Evolutionary conservation across 2,797 vertebrate genomes (phyloP).

Genomic region (Acrossocheilus fasciatus): DNA sequence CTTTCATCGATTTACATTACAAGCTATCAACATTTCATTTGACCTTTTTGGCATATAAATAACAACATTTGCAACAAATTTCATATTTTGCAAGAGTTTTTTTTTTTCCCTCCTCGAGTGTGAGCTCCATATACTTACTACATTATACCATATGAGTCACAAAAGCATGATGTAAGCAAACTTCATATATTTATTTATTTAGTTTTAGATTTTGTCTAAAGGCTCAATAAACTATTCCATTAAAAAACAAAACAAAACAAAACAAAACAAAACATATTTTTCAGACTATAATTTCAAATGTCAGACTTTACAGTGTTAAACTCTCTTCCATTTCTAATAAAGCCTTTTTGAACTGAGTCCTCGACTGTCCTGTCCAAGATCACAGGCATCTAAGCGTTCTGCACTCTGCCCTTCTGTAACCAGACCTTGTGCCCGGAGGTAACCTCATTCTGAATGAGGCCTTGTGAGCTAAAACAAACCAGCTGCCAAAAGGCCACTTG

Average conservation of each 20-base stretch:
- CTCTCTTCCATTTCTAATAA: neutral
- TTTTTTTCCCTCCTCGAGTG: neutral
- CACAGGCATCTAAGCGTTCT: slow-evolving; percentile 41
- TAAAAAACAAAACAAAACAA: neutral
- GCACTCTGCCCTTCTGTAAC: slow-evolving; percentile 66
- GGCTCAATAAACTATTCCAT: neutral
- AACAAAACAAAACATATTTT: neutral
- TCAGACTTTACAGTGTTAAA: neutral
- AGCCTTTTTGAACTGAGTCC: slow-evolving; percentile 5
- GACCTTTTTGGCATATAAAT: neutral
- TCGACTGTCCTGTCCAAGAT: slow-evolving; percentile 53
- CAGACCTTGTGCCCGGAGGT: slow-evolving; percentile 43
- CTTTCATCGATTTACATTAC: neutral
- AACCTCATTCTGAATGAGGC: slow-evolving; percentile 48
- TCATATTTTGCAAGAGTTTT: neutral
- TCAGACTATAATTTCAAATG: neutral
- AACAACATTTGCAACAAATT: neutral
- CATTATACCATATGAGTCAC: neutral
- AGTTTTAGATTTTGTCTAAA: neutral
- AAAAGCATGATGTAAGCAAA: neutral
- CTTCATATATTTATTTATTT: neutral
- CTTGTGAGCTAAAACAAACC: slow-evolving; percentile 25
- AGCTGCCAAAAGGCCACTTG: slow-evolving; percentile 30
- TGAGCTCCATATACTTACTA: neutral
- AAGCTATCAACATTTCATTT: neutral